Evolutionary conservation across 2,797 vertebrate genomes (phyloP).

Genomic region (Sebastes nivosus): DNA sequence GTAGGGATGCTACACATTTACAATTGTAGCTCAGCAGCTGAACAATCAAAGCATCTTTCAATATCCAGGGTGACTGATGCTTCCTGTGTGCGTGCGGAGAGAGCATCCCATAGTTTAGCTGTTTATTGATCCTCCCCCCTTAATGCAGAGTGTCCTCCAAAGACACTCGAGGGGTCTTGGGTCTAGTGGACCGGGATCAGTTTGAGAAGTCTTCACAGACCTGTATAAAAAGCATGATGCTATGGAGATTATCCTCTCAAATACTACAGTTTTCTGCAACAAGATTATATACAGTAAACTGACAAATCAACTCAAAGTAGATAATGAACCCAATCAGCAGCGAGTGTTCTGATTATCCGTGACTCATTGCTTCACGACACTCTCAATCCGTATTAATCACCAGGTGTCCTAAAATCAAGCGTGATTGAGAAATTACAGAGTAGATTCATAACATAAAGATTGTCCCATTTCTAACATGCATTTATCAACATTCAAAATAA

Average conservation of each 20-base stretch:
- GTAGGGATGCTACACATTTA: neutral
- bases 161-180: neutral
- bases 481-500: neutral
- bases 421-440: neutral
- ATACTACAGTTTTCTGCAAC: neutral
- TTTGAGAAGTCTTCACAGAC: neutral
- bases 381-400: neutral
- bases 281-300: neutral
- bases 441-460: neutral
- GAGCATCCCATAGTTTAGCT: neutral
- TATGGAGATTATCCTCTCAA: neutral
- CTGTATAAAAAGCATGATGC: neutral
- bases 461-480: neutral
- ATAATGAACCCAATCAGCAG: neutral
- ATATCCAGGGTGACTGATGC: neutral
- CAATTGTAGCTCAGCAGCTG: neutral
- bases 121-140: slow-evolving; percentile 7
- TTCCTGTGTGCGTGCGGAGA: neutral
- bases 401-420: neutral
- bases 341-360: neutral
- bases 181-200: neutral
- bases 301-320: neutral
- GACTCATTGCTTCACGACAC: neutral
- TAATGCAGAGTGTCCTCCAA: neutral
- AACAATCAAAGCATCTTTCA: neutral